These are phyloP conservation scores for Monomorium pharaonis DNA, from an alignment of 1,140 invertebrate species.

Conservation along the genomic window DNA sequence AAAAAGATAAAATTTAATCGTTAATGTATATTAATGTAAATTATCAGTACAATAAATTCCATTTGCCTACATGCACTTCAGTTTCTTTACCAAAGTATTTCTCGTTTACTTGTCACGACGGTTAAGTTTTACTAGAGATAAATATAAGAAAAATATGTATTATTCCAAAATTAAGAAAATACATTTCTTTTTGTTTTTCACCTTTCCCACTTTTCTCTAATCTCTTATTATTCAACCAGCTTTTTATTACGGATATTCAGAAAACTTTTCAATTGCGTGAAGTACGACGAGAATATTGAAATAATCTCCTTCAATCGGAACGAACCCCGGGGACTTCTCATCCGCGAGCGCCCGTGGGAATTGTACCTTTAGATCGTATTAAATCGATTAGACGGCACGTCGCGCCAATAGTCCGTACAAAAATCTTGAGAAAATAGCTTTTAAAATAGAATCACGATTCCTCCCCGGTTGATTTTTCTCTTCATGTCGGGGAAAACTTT, in stretches of 20 bases:
- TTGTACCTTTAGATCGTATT: slow-evolving; percentile 31
- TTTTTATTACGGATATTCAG: background rate
- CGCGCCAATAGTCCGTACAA: slow-evolving; percentile 64
- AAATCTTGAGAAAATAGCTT: slow-evolving; percentile 70
- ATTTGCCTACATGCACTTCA: background rate
- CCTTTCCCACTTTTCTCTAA: background rate
- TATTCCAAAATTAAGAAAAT: slow-evolving; percentile 16
- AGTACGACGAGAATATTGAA: background rate
- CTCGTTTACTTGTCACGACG: background rate
- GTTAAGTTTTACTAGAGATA: background rate
- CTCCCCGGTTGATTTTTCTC: background rate
- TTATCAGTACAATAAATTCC: slow-evolving; percentile 9
- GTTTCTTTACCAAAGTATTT: background rate
- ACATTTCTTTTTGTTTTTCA: slow-evolving; percentile 7
- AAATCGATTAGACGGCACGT: slow-evolving; percentile 45
- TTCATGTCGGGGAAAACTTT: slow-evolving; percentile 15
- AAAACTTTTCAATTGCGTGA: background rate
- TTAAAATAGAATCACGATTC: slow-evolving; percentile 54
- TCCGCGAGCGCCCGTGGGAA: slow-evolving; percentile 29
- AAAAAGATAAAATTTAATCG: background rate
- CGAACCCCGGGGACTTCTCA: slow-evolving; percentile 9
- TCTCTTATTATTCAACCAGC: background rate
- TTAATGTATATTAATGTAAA: background rate
- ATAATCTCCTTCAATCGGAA: slow-evolving; percentile 15
- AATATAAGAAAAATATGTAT: background rate